These are phyloP conservation scores for Progne subis DNA, from an alignment of 2,113 vertebrate genomes.

Conservation along the genomic window DNA sequence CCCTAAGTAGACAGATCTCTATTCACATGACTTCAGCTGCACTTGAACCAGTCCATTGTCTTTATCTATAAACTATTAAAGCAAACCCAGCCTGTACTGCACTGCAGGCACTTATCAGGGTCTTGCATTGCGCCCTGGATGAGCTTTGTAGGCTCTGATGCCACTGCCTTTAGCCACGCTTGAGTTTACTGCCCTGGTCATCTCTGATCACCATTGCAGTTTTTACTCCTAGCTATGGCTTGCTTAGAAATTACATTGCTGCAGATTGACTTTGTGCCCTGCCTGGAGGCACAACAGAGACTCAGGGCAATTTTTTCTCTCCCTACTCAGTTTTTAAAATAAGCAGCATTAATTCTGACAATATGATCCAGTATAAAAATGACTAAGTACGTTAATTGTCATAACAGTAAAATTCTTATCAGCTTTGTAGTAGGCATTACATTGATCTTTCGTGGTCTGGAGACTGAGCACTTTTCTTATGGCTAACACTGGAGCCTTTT, in stretches of 20 bases:
- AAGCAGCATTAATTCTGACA: neutral
- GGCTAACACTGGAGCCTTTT: neutral
- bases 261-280: constrained; percentile 17
- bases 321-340: neutral
- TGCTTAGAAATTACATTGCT: constrained; percentile 50
- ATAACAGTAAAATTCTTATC: neutral
- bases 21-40: neutral
- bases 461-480: neutral
- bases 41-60: neutral
- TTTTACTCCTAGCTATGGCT: neutral
- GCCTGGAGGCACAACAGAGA: neutral
- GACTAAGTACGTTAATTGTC: neutral
- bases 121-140: neutral
- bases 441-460: neutral
- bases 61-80: neutral
- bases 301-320: neutral
- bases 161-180: neutral
- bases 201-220: neutral
- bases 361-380: neutral
- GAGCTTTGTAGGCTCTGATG: neutral
- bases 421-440: neutral
- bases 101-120: neutral
- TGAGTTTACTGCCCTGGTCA: neutral
- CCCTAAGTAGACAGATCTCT: neutral
- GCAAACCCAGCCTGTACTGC: neutral